phyloP scores from a whole-genome alignment of 37 sponge, comb jelly and placozoan species.

The Haliclona indistincta region DNA sequence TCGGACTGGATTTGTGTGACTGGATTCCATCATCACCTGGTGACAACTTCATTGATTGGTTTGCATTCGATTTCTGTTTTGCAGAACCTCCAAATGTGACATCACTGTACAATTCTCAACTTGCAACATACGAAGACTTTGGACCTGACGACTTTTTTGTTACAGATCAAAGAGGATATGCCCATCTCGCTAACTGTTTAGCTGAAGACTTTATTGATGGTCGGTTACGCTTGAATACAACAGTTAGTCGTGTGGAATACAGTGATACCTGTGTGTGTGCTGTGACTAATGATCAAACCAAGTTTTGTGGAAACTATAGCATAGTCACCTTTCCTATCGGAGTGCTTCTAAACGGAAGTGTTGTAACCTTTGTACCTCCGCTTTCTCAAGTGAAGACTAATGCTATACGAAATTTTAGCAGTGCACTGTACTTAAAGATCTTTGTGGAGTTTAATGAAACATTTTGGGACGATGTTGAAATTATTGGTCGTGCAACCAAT shows the following conservation, averaged over 20 bases:
- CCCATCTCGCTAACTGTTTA: constrained; percentile 17
- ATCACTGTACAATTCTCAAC: background rate
- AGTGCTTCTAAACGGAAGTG: constrained; percentile 14
- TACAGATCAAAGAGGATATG: constrained; percentile 43
- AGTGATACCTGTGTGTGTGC: constrained; percentile 64
- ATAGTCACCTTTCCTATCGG: constrained; percentile 64
- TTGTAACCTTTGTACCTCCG: constrained; percentile 33
- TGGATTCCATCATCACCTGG: constrained; percentile 19
- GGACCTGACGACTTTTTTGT: constrained; percentile 32
- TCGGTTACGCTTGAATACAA: constrained; percentile 23
- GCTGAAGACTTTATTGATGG: constrained; percentile 7
- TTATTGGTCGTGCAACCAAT: background rate
- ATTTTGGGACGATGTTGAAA: constrained; percentile 48
- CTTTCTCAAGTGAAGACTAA: constrained; percentile 29
- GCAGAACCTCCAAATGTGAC: constrained; percentile 18
- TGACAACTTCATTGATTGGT: constrained; percentile 41
- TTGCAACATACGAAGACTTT: constrained; percentile 22
- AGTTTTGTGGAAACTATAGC: constrained; percentile 52
- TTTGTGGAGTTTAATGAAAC: constrained; percentile 20
- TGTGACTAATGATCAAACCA: background rate
- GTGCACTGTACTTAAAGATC: constrained; percentile 34
- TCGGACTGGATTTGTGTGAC: constrained; percentile 2
- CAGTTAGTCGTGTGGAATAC: constrained; percentile 36
- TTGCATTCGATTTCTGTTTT: constrained; percentile 17
- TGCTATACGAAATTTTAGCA: constrained; percentile 21